Conservation (phyloP, 2,888 invertebrate genomes). For the Catonia carolina region DNA sequence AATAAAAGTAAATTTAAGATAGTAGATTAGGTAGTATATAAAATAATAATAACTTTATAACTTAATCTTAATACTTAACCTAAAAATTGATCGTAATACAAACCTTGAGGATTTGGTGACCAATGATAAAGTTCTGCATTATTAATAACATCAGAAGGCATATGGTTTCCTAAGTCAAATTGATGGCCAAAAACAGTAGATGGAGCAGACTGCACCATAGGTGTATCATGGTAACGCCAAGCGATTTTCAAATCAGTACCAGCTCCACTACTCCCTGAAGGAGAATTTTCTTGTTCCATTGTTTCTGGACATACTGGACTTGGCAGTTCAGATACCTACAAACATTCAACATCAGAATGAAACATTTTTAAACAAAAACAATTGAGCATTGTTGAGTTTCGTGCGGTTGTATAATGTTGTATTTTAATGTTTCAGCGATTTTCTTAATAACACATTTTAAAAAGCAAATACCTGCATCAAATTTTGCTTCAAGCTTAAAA, state of each 20-base stretch:
- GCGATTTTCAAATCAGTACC: slow-evolving; percentile 75
- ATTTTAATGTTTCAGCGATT: too few relatives aligned
- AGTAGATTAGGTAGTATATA: too few relatives aligned
- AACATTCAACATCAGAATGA: slow-evolving; percentile 30
- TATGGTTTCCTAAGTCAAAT: slow-evolving; percentile 66
- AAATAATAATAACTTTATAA: too few relatives aligned
- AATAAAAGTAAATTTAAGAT: too few relatives aligned
- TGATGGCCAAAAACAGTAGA: slow-evolving; percentile 62
- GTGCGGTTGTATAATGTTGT: too few relatives aligned
- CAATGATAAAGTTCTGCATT: slow-evolving; percentile 18
- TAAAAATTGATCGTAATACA: too few relatives aligned
- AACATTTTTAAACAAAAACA: slow-evolving; percentile 13
- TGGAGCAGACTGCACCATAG: slow-evolving; percentile 51
- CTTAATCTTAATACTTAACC: too few relatives aligned
- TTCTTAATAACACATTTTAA: too few relatives aligned
- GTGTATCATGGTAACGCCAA: slow-evolving; percentile 79
- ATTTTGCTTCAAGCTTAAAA: too few relatives aligned
- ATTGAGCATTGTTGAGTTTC: too few relatives aligned
- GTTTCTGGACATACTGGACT: slow-evolving; percentile 45
- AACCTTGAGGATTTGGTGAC: slow-evolving; percentile 7
- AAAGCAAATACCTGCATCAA: too few relatives aligned
- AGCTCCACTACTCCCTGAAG: background rate
- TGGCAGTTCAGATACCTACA: slow-evolving; percentile 55
- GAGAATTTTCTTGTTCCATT: background rate
- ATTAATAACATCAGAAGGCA: slow-evolving; percentile 15